A percentile compares a stretch with the other conserved stretches of the same genome.
Evolutionary conservation across 2,113 vertebrate species (phyloP).

Genomic region (Petromus typicus): DNA sequence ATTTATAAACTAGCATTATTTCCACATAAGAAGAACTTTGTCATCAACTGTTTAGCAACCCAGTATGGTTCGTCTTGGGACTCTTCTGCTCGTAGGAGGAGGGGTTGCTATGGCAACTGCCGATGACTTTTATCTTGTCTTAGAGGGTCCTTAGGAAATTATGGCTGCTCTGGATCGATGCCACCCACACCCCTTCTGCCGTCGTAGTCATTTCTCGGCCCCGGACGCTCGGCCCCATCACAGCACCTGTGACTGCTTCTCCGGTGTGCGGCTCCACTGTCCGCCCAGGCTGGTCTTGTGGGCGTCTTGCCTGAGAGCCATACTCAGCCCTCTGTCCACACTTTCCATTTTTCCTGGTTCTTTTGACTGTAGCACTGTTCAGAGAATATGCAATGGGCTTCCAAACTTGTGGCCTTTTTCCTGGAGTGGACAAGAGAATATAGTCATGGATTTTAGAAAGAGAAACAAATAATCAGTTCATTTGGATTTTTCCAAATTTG

Average conservation of each 20-base stretch:
- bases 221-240: fast-evolving
- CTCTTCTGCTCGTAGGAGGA: not conserved
- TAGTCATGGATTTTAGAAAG: fast-evolving
- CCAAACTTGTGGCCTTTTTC: not conserved
- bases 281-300: fast-evolving
- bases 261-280: fast-evolving
- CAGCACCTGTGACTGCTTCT: fast-evolving
- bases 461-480: not conserved
- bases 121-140: not conserved
- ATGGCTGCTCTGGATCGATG: not conserved
- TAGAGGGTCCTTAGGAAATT: not conserved
- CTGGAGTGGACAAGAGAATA: not conserved
- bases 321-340: too few relatives aligned
- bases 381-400: not conserved
- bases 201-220: not conserved
- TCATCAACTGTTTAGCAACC: not conserved
- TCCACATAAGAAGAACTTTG: not conserved
- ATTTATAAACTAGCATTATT: not conserved
- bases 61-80: not conserved
- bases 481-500: fast-evolving
- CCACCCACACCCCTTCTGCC: fast-evolving
- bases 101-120: not conserved
- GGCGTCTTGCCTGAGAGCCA: too few relatives aligned
- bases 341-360: not conserved
- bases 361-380: not conserved